Conservation (phyloP, 2,888 invertebrate species). For the Amphipyra berbera region DNA sequence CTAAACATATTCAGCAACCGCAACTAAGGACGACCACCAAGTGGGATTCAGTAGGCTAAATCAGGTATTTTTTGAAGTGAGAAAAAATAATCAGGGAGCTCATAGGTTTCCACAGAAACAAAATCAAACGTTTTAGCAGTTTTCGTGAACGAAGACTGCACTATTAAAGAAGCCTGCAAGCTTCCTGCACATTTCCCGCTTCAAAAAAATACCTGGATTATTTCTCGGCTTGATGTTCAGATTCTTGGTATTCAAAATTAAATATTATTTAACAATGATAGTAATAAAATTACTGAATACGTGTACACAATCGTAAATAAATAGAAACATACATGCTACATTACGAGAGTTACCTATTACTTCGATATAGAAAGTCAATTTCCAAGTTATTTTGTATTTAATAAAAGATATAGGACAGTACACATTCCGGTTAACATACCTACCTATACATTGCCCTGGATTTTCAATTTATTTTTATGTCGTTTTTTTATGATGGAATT, state of each 20-base stretch:
- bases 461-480: slow-evolving; percentile 43
- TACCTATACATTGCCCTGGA: slow-evolving; percentile 41
- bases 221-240: background rate
- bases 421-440: slow-evolving; percentile 50
- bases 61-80: no score
- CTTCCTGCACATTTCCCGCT: no score
- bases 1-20: background rate
- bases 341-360: slow-evolving; percentile 49
- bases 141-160: no score
- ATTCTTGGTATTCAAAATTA: background rate
- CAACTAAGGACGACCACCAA: background rate
- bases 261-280: background rate
- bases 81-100: no score
- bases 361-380: slow-evolving; percentile 32
- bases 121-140: no score
- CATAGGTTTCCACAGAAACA: no score
- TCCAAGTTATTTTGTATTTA: slow-evolving; percentile 25
- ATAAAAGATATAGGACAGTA: slow-evolving; percentile 26
- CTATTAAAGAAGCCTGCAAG: no score
- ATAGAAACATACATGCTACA: slow-evolving; percentile 64
- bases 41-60: background rate
- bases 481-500: slow-evolving; percentile 21
- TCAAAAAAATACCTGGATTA: no score
- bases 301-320: slow-evolving; percentile 39
- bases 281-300: slow-evolving; percentile 8